Conservation (phyloP, 1,140 invertebrate species). For the Drosophila fuyamai region DNA sequence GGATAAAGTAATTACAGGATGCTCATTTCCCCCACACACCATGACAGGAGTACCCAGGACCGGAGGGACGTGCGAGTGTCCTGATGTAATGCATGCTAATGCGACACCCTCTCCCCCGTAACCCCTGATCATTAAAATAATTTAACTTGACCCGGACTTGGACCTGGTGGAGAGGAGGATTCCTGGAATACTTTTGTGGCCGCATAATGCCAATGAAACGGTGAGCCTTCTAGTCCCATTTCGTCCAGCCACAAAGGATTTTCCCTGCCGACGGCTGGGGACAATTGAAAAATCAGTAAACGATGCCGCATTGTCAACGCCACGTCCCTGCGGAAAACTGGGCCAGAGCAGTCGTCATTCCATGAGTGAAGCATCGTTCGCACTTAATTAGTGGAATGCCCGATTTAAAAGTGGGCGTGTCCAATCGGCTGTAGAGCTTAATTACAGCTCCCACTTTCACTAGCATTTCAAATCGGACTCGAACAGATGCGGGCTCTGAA, state of each 20-base stretch:
- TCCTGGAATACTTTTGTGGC: constrained; percentile 38
- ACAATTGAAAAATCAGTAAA: constrained; percentile 64
- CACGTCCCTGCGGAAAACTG: constrained; percentile 6
- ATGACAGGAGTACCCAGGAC: neutral
- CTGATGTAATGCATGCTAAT: constrained; percentile 71
- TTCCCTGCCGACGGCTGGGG: constrained; percentile 10
- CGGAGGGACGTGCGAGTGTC: constrained; percentile 22
- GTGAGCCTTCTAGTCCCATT: constrained; percentile 10
- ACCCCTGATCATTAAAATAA: constrained; percentile 57
- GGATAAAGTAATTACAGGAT: constrained; percentile 73
- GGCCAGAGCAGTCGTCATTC: constrained; percentile 7
- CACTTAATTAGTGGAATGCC: constrained; percentile 51
- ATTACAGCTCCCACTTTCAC: constrained; percentile 35
- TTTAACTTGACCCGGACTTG: constrained; percentile 50
- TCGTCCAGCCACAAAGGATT: constrained; percentile 27
- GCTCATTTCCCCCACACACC: constrained; percentile 19
- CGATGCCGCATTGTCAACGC: constrained; percentile 49
- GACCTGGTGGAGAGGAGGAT: constrained; percentile 22
- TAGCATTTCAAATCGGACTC: constrained; percentile 16
- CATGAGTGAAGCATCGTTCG: constrained; percentile 44
- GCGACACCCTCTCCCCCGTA: constrained; percentile 23
- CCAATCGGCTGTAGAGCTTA: constrained; percentile 46
- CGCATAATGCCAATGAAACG: constrained; percentile 39
- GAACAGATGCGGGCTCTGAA: constrained; percentile 30
- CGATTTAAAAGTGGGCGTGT: constrained; percentile 49